Percentiles rank a stretch among this genome's conserved stretches.
Evolutionary conservation across 2,797 vertebrate genomes (phyloP).

Genomic region (Pangasius djambal): DNA sequence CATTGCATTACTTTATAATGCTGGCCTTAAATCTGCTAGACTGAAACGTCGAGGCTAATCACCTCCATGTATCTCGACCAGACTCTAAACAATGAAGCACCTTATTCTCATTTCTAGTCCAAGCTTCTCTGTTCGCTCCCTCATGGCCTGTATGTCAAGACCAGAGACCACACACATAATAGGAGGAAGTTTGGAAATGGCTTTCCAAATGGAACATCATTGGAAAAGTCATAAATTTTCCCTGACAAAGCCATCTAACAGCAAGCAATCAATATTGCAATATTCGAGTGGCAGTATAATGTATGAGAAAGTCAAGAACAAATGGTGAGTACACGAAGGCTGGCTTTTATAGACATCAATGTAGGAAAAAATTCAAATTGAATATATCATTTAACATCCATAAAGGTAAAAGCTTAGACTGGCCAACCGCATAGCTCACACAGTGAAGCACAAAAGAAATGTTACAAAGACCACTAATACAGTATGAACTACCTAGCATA

Average conservation of each 20-base stretch:
- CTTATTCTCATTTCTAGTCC: conserved; percentile 27
- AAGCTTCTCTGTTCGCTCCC: conserved; percentile 31
- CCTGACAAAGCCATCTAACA: conserved; percentile 68
- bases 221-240: conserved; percentile 72
- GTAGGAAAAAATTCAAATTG: conserved; percentile 74
- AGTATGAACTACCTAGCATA: background rate
- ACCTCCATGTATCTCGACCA: background rate
- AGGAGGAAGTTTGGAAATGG: conserved; percentile 67
- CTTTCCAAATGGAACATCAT: conserved; percentile 66
- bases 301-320: conserved; percentile 69
- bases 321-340: conserved; percentile 73
- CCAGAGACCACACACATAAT: conserved; percentile 47
- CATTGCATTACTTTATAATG: conserved; percentile 17
- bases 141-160: conserved; percentile 23
- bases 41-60: conserved; percentile 37
- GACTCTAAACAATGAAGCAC: conserved; percentile 34
- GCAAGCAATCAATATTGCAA: conserved; percentile 73
- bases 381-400: conserved; percentile 70
- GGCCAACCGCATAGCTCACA: conserved; percentile 63
- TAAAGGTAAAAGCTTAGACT: conserved; percentile 61
- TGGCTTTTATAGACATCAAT: conserved; percentile 72
- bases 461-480: background rate
- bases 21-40: background rate
- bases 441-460: conserved; percentile 1
- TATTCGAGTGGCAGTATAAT: conserved; percentile 70